phyloP scores from a whole-genome alignment of 2,113 vertebrate species.

The Gobio gobio region DNA sequence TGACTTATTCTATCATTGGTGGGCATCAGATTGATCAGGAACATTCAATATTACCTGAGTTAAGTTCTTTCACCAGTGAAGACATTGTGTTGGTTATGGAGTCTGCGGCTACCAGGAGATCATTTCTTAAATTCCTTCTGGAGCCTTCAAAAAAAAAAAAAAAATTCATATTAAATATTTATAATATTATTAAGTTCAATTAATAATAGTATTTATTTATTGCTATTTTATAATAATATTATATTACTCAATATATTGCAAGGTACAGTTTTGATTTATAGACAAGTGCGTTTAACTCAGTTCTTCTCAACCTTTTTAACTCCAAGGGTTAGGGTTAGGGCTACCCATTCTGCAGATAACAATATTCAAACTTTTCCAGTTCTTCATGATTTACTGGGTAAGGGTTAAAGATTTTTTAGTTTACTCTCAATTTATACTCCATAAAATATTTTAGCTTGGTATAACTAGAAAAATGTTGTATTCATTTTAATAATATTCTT shows the following conservation, averaged over 20 bases:
- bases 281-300: background rate
- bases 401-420: too few species aligned
- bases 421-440: too few species aligned
- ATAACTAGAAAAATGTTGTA: too few species aligned
- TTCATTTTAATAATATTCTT: too few species aligned
- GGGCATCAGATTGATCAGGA: background rate
- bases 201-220: background rate
- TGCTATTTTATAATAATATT: background rate
- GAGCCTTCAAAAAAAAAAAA: constrained; percentile 86
- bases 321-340: too few species aligned
- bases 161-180: background rate
- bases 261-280: background rate
- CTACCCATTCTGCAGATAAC: too few species aligned
- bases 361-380: too few species aligned
- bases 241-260: background rate
- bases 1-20: too few species aligned
- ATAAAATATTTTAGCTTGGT: too few species aligned
- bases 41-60: constrained; percentile 78
- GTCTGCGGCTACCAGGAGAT: constrained; percentile 95
- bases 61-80: constrained; percentile 96
- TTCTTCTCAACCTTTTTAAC: too few species aligned
- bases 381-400: too few species aligned
- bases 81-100: constrained; percentile 99
- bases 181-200: background rate
- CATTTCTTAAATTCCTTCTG: constrained; percentile 95